phyloP scores from a whole-genome alignment of 2,797 vertebrate species.

The Manis javanica region DNA sequence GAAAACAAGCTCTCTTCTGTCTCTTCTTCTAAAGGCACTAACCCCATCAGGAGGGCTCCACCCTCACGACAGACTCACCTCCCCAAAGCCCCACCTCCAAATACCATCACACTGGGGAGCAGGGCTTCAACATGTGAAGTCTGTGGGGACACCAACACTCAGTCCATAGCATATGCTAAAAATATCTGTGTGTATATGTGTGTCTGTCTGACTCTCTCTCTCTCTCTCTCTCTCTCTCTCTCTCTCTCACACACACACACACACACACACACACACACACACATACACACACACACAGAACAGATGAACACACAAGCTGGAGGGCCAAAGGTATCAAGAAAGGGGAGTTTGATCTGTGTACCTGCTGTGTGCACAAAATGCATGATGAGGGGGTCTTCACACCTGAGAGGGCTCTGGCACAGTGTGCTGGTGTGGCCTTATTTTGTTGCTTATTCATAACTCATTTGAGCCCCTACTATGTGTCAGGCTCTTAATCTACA shows the following conservation, averaged over 20 bases:
- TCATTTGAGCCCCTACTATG: constrained; percentile 4
- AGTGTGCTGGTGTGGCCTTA: not conserved
- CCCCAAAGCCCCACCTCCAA: not conserved
- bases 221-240: no score
- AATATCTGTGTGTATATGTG: not conserved
- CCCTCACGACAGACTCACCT: not conserved
- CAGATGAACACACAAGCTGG: not conserved
- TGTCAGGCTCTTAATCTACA: not conserved
- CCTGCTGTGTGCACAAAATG: not conserved
- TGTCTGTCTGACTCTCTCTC: not conserved
- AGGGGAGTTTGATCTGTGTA: not conserved
- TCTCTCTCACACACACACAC: no score
- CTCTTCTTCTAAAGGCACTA: not conserved
- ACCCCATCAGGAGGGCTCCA: not conserved
- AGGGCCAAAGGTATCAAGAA: not conserved
- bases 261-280: no score
- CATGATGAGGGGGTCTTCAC: not conserved
- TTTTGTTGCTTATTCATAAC: not conserved
- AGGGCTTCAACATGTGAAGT: not conserved
- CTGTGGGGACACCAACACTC: not conserved
- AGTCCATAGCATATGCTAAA: not conserved
- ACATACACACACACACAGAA: not conserved
- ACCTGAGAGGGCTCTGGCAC: not conserved
- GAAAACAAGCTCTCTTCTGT: not conserved
- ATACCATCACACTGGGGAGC: not conserved